Conservation (phyloP, 2,113 vertebrate species). For the Hipposideros armiger region DNA sequence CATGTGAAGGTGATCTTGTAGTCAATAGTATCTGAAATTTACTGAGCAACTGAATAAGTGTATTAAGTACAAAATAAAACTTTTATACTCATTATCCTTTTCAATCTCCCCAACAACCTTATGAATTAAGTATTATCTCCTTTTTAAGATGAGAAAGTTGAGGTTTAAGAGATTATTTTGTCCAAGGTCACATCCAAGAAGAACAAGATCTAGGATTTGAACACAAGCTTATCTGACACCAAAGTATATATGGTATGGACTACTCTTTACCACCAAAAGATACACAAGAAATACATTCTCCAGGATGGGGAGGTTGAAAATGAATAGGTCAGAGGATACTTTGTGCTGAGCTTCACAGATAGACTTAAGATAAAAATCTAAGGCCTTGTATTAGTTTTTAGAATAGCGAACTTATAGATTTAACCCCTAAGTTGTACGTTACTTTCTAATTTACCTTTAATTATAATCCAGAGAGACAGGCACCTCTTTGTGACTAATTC, state of each 20-base stretch:
- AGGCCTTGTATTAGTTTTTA: slow-evolving; percentile 1
- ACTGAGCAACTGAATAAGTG: background rate
- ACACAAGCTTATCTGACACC: background rate
- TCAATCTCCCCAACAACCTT: background rate
- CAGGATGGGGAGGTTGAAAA: background rate
- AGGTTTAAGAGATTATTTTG: background rate
- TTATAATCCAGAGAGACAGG: slow-evolving; percentile 11
- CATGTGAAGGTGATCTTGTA: background rate
- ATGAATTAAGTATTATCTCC: background rate
- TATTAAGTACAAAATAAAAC: slow-evolving; percentile 3
- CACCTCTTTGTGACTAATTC: background rate
- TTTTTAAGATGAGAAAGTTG: slow-evolving; percentile 27
- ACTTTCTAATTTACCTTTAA: background rate
- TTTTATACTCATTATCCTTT: slow-evolving; percentile 5
- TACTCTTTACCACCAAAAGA: background rate
- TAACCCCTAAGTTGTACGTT: background rate
- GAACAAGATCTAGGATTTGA: background rate
- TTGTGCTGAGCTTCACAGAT: background rate
- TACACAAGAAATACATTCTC: background rate
- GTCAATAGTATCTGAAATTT: background rate
- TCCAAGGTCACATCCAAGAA: background rate
- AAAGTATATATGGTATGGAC: slow-evolving; percentile 15
- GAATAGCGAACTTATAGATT: background rate
- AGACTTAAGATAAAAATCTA: slow-evolving; percentile 38
- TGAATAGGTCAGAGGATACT: background rate